Conservation (phyloP, 2,113 vertebrate genomes). For the Natator depressus region DNA sequence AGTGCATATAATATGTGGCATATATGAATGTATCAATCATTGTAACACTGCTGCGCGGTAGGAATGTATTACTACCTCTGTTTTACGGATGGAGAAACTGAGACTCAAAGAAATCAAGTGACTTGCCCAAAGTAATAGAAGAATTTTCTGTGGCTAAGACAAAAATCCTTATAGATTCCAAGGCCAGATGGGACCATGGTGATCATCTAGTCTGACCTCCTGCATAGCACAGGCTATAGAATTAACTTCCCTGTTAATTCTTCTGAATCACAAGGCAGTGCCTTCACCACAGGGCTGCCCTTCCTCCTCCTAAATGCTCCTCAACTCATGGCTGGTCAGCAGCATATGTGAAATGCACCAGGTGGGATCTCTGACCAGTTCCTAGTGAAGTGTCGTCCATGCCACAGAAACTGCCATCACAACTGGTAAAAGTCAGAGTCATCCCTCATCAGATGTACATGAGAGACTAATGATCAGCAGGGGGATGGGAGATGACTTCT, state of each 20-base stretch:
- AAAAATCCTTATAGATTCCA: too few species aligned
- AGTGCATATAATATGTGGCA: not conserved
- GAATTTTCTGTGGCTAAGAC: too few species aligned
- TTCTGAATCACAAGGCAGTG: too few species aligned
- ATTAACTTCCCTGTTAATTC: too few species aligned
- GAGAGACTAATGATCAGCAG: not conserved
- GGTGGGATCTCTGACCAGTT: not conserved
- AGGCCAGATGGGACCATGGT: too few species aligned
- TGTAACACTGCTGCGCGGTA: not conserved
- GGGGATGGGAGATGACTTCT: not conserved
- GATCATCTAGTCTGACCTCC: too few species aligned
- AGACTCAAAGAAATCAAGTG: not conserved
- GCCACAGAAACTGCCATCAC: not conserved
- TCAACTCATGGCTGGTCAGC: not conserved
- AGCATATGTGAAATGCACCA: not conserved
- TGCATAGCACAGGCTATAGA: too few species aligned
- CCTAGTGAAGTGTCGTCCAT: not conserved
- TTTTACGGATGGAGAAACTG: not conserved
- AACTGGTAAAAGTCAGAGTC: not conserved
- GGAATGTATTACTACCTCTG: not conserved
- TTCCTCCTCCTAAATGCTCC: not conserved
- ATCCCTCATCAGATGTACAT: not conserved
- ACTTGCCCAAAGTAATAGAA: too few species aligned
- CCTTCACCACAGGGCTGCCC: not conserved
- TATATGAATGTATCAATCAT: rapidly evolving